These are phyloP conservation scores for Thunnus albacares DNA, from an alignment of 2,797 vertebrate species.

Conservation along the genomic window DNA sequence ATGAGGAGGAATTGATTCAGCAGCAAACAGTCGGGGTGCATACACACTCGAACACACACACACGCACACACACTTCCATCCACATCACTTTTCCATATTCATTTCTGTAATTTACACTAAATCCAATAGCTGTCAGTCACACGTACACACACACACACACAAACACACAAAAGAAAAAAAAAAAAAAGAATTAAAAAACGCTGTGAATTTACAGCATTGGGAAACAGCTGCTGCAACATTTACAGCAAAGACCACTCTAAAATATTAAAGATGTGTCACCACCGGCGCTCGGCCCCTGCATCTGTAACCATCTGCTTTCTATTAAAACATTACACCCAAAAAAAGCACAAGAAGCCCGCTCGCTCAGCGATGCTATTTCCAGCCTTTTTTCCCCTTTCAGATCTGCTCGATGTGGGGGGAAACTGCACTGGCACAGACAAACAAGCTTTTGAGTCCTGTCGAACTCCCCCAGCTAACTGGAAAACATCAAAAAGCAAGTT, in stretches of 20 bases:
- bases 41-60: conserved; percentile 33
- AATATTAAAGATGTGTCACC: conserved; percentile 90
- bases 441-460: conserved; percentile 64
- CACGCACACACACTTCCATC: conserved; percentile 11
- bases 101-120: conserved; percentile 90
- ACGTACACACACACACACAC: conserved; percentile 29
- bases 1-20: conserved; percentile 79
- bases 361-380: conserved; percentile 71
- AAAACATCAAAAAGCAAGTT: conserved; percentile 27
- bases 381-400: conserved; percentile 40
- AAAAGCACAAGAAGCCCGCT: conserved; percentile 60
- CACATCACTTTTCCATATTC: conserved; percentile 85
- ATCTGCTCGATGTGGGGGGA: conserved; percentile 62
- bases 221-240: conserved; percentile 89
- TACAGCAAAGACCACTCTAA: conserved; percentile 89
- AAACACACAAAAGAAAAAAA: conserved; percentile 27
- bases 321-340: conserved; percentile 86
- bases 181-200: conserved; percentile 56
- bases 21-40: conserved; percentile 69
- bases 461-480: conserved; percentile 42
- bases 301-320: conserved; percentile 88
- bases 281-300: conserved; percentile 78
- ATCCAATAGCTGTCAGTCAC: conserved; percentile 89
- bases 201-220: conserved; percentile 84
- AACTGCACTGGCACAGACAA: conserved; percentile 70